Base-by-base conservation (phyloP, 2,888 invertebrate species). In the Nemotelus nigrinus region DNA sequence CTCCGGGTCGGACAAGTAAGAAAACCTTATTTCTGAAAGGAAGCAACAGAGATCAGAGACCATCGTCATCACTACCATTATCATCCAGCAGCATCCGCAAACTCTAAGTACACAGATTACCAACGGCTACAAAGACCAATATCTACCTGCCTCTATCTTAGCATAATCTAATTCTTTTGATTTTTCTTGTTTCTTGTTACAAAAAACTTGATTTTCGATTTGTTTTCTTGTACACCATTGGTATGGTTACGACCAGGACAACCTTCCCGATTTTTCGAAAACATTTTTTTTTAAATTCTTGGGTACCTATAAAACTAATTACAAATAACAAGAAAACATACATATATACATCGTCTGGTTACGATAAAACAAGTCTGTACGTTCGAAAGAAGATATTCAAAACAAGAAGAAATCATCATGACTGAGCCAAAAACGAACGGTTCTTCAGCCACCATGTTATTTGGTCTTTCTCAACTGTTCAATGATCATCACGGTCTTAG, bases 391-490 rank as follows among this genome's bases (percentile, higher is more conserved):
- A 10, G n/a, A 57, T n/a, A 70, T 70, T 25, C 39, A 47, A 68
- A 50, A 65, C 45, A 41, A 70, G 70, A 39, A 71, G 44, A 72
- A n/a, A 45, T 58, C 72, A 45, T 57, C 58, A 58, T 72, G 72
- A 25, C 55, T 53, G 58, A 44, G 44, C 58, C 58, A 45, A 68
- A 68, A 68, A 68, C 39, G 67, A 72, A 72, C 72, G 72, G 72
- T 72, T 72, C 58, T 72, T 72, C 57, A 58, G 53, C 72, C 72
- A 72, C 72, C 58, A 72, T 25, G 25, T 25, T 25, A 25, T 47
- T 72, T 72, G 72, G 72, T 58, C 72, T 72, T 72, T 72, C 72
- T 57, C 45, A 72, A 72, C 58, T n/a, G 50, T 67, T 67, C 48
- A 39, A 3, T 48, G 48, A 48, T 67, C 48, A n/a, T 48, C 60